These are phyloP conservation scores for Spheniscus mendiculus DNA, from an alignment of 2,113 vertebrate genomes.

Conservation along the genomic window DNA sequence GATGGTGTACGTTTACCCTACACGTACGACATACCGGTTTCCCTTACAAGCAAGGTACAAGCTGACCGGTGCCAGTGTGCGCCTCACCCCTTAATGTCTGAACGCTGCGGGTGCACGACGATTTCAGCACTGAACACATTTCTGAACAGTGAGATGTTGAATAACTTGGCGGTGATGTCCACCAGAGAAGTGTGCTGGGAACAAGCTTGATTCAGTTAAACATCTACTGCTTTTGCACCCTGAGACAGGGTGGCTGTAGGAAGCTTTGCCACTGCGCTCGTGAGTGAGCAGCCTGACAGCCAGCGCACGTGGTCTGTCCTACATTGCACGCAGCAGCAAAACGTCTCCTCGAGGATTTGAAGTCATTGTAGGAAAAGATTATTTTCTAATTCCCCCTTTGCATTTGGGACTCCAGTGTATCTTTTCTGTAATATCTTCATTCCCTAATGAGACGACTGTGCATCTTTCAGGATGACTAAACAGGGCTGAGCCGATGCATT, in stretches of 20 bases:
- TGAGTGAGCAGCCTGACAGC: fast-evolving
- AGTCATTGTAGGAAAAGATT: neutral
- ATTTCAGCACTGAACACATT: neutral
- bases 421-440: fast-evolving
- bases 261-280: neutral
- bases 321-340: fast-evolving
- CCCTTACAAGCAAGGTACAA: no score
- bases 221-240: neutral
- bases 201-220: neutral
- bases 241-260: fast-evolving
- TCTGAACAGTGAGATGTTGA: neutral
- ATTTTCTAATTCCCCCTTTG: neutral
- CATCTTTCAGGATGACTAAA: neutral
- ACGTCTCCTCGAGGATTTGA: neutral
- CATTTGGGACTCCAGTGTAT: fast-evolving
- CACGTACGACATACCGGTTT: fast-evolving
- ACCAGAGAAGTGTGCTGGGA: neutral
- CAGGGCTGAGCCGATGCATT: neutral
- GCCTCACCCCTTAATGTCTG: fast-evolving
- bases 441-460: neutral
- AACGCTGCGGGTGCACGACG: fast-evolving
- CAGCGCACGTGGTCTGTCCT: fast-evolving
- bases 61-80: fast-evolving
- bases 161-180: neutral
- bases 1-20: fast-evolving